phyloP scores from a whole-genome alignment of 1,140 invertebrate genomes.

The Cyclargus thomasi region DNA sequence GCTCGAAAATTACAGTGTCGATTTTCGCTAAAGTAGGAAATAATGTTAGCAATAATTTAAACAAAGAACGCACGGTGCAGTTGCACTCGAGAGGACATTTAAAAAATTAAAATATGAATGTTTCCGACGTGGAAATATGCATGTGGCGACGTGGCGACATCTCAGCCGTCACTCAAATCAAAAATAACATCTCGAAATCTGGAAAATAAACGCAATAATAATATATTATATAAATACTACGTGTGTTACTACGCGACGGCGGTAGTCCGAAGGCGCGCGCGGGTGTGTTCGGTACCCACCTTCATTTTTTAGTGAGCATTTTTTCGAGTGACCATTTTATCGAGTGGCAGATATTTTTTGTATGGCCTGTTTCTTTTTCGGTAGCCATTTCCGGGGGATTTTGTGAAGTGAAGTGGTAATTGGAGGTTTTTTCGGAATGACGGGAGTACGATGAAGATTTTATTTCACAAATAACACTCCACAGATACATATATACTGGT shows the following conservation, averaged over 20 bases:
- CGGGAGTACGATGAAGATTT: constrained; percentile 44
- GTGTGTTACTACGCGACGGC: constrained; percentile 38
- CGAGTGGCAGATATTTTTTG: constrained; percentile 25
- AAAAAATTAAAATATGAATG: no score
- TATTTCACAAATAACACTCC: constrained; percentile 40
- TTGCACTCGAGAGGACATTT: no score
- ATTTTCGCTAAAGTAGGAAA: no score
- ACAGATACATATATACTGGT: constrained; percentile 26
- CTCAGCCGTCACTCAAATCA: constrained; percentile 23
- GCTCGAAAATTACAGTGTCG: no score
- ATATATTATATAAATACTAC: constrained; percentile 58
- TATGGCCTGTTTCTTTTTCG: constrained; percentile 37
- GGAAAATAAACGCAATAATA: constrained; percentile 53
- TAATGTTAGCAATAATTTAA: no score
- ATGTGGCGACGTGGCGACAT: neutral
- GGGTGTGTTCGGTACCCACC: constrained; percentile 45
- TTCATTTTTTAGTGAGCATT: constrained; percentile 27
- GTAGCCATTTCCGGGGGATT: constrained; percentile 29
- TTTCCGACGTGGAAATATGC: neutral
- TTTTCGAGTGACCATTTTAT: constrained; percentile 36
- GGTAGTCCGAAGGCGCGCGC: constrained; percentile 48
- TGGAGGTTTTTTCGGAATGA: constrained; percentile 53
- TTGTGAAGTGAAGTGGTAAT: constrained; percentile 53
- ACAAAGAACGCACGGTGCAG: no score
- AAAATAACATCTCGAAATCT: constrained; percentile 43